A percentile compares a stretch with the other conserved stretches of the same genome.
Conservation (phyloP, 2,888 invertebrate genomes). For the Ryuthela nishihirai region DNA sequence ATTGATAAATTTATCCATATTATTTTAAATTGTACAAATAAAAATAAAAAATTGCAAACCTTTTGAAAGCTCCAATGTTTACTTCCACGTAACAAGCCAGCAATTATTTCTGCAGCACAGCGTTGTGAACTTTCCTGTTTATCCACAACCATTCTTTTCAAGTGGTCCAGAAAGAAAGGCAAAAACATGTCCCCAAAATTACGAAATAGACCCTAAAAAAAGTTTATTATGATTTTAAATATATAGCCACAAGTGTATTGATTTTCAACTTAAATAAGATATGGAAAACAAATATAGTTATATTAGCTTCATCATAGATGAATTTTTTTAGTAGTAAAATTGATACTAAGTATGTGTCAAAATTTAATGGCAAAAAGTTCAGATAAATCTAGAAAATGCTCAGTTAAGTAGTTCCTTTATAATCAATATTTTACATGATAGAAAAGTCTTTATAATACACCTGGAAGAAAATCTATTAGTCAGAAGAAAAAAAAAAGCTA, state of each 20-base stretch:
- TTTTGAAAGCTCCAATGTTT: conserved; percentile 72
- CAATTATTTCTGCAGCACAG: conserved; percentile 75
- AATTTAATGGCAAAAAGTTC: no score
- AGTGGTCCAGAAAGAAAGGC: conserved; percentile 61
- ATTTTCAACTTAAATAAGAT: no score
- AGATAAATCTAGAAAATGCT: no score
- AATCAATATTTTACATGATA: no score
- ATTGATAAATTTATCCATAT: neutral
- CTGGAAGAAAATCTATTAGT: no score
- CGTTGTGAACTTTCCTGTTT: conserved; percentile 73
- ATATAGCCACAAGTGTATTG: neutral
- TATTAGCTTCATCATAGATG: no score
- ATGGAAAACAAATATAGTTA: no score
- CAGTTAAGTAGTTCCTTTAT: no score
- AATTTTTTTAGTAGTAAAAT: no score
- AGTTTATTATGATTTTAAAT: neutral
- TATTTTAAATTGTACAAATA: neutral
- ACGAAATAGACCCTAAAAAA: conserved; percentile 62
- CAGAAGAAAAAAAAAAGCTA: no score
- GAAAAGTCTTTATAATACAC: no score
- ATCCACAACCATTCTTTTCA: conserved; percentile 63
- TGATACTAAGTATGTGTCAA: no score
- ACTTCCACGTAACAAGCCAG: conserved; percentile 72
- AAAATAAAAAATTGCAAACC: conserved; percentile 26
- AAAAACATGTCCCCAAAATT: conserved; percentile 68